Percentiles rank a stretch among this genome's conserved stretches.
phyloP scores from a whole-genome alignment of 2,113 vertebrate genomes.

The Lota lota region DNA sequence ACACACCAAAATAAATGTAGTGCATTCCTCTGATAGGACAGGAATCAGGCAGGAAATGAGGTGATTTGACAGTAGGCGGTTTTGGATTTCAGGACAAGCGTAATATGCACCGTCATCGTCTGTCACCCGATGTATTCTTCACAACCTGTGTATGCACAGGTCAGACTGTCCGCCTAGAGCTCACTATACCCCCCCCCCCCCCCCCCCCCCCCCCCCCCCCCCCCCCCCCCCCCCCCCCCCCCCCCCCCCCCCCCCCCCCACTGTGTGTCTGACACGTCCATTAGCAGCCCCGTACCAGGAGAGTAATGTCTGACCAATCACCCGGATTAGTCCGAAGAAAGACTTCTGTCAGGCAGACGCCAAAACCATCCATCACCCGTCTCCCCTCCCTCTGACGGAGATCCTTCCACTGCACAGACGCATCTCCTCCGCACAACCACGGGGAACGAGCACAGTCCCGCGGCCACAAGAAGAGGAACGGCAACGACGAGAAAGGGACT shows the following conservation, averaged over 20 bases:
- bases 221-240: too few relatives aligned
- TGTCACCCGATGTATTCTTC: not conserved
- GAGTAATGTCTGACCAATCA: not conserved
- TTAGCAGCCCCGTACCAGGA: too few relatives aligned
- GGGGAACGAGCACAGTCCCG: too few relatives aligned
- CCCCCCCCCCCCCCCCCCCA: too few relatives aligned
- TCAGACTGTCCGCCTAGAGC: constrained; percentile 52
- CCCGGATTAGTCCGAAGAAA: not conserved
- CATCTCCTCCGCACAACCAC: too few relatives aligned
- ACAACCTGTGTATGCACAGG: constrained; percentile 44
- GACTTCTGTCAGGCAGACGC: not conserved
- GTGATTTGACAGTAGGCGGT: constrained; percentile 5
- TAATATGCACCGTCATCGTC: too few relatives aligned
- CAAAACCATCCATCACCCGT: constrained; percentile 15
- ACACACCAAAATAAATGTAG: constrained; percentile 7
- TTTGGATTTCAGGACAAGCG: too few relatives aligned
- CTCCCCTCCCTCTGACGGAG: constrained; percentile 1
- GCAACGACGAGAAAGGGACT: not conserved
- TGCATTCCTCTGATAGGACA: too few relatives aligned
- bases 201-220: too few relatives aligned
- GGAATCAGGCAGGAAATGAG: constrained; percentile 28
- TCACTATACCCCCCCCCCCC: not conserved
- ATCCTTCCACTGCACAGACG: constrained; percentile 1
- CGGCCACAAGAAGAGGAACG: too few relatives aligned
- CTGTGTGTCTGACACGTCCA: too few relatives aligned